These are phyloP conservation scores for Antennarius striatus DNA, from an alignment of 2,113 vertebrate species.

Conservation along the genomic window DNA sequence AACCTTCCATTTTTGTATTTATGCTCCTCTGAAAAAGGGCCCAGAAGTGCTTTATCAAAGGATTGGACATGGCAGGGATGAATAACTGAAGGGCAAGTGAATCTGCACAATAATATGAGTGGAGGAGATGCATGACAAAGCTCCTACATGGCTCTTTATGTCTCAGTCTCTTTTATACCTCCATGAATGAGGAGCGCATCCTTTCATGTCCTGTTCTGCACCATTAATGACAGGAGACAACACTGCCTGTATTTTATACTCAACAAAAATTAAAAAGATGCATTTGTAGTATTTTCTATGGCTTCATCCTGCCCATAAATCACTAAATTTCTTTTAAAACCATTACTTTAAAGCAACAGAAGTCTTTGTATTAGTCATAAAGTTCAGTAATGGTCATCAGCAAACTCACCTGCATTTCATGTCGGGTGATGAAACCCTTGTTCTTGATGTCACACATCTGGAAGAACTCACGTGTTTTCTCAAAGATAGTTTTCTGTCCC, in stretches of 20 bases:
- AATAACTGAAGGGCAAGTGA: slow-evolving; percentile 42
- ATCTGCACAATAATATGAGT: slow-evolving; percentile 79
- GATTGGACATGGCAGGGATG: slow-evolving; percentile 25
- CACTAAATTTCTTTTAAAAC: fast-evolving
- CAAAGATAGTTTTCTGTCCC: slow-evolving; percentile 72
- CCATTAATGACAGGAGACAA: slow-evolving; percentile 27
- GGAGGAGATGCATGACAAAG: slow-evolving; percentile 55
- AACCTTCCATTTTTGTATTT: slow-evolving; percentile 59
- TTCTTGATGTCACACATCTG: slow-evolving; percentile 88
- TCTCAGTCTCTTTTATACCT: slow-evolving; percentile 34
- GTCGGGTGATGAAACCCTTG: slow-evolving; percentile 88
- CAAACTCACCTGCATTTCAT: slow-evolving; percentile 89
- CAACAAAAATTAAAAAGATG: neutral
- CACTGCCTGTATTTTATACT: neutral
- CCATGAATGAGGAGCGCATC: slow-evolving; percentile 33
- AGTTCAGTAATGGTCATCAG: neutral
- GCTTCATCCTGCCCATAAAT: neutral
- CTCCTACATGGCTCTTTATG: slow-evolving; percentile 10
- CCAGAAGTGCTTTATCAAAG: slow-evolving; percentile 76
- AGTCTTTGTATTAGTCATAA: neutral
- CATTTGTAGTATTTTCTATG: neutral
- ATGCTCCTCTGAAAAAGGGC: slow-evolving; percentile 27
- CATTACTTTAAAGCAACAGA: neutral
- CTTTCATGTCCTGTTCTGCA: slow-evolving; percentile 19
- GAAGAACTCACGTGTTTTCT: slow-evolving; percentile 89